Evolutionary conservation across 2,888 invertebrate genomes (phyloP), one percentile per base, ranked within the genome.

Genomic region (Druceiella hillmani): DNA sequence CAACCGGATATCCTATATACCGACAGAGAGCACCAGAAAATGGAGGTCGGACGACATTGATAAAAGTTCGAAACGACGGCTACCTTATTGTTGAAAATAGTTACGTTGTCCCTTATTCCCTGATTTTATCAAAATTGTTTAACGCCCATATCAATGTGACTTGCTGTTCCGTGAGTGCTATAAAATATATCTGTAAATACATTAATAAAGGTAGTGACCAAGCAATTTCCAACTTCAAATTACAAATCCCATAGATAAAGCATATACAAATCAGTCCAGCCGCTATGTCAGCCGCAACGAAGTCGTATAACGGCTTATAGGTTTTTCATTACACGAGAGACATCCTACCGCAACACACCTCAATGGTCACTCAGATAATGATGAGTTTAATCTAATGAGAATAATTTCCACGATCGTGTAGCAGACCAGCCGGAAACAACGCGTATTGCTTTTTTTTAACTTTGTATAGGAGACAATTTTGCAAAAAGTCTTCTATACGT

Each of bases 351-450:
- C 49, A 2, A 44, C 38, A 2, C 47, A 30, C 15, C 15, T 30
- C 4, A 30, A 14, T 14, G 30, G 12, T 13, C 30, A 49, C 25
- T 24, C 48, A 17, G 40, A 43, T 15, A 46, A 47, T 26, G 48
- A 48, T 10, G 38, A 50, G 37, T 51, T 2, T 52, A 48, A 33
- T 51, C n/a, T n/a, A n/a, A n/a, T n/a, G n/a, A n/a, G n/a, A n/a
- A n/a, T n/a, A n/a, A n/a, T n/a, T n/a, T n/a, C n/a, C n/a, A n/a
- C n/a, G n/a, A 32, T 5, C 13, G 13, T 4, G 9, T 22, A 6
- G 6, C 10, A 13, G 6, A 11, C 15, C 46, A 45, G 2, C 45
- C 43, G 26, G 36, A 40, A 17, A 1, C 49, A 47, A 24, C 35
- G 50, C 4, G 47, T n/a, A n/a, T n/a, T n/a, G n/a, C n/a, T n/a